phyloP scores from a whole-genome alignment of 1,140 invertebrate genomes.

The Asobara japonica region DNA sequence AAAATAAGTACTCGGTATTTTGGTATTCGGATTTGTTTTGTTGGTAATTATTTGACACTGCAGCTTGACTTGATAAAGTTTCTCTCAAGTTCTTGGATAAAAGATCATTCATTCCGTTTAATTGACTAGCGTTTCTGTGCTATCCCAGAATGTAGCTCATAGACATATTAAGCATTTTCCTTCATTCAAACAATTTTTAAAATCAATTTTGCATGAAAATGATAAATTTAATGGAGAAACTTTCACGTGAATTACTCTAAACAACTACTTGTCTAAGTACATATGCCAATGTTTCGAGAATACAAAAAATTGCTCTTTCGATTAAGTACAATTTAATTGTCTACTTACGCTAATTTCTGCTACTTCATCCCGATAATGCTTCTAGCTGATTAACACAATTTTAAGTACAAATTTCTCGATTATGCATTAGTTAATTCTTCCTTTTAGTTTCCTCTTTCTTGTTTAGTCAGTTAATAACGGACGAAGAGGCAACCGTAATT shows the following conservation, averaged over 20 bases:
- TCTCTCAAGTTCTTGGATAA: constrained; percentile 24
- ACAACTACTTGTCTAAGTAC: constrained; percentile 21
- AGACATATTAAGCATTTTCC: background rate
- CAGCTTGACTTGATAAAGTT: background rate
- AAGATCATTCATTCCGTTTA: constrained; percentile 44
- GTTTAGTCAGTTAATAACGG: constrained; percentile 36
- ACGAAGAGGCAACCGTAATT: constrained; percentile 51
- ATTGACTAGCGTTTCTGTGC: constrained; percentile 61
- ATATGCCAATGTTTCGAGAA: background rate
- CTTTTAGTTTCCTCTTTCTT: constrained; percentile 19
- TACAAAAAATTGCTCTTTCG: constrained; percentile 1
- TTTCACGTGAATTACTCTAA: background rate
- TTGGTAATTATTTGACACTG: constrained; percentile 11
- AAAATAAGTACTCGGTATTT: constrained; percentile 50
- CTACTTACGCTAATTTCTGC: constrained; percentile 23
- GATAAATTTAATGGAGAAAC: no score
- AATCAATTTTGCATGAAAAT: background rate
- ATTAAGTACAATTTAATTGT: constrained; percentile 22
- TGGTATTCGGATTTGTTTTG: constrained; percentile 13
- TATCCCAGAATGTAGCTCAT: constrained; percentile 28
- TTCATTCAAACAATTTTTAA: background rate
- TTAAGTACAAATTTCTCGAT: constrained; percentile 19
- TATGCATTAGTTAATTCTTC: background rate
- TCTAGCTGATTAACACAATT: background rate
- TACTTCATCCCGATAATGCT: background rate